A percentile compares a stretch with the other conserved stretches of the same genome.
These are phyloP conservation scores for Menidia menidia DNA, from an alignment of 2,797 vertebrate species.

Conservation along the genomic window DNA sequence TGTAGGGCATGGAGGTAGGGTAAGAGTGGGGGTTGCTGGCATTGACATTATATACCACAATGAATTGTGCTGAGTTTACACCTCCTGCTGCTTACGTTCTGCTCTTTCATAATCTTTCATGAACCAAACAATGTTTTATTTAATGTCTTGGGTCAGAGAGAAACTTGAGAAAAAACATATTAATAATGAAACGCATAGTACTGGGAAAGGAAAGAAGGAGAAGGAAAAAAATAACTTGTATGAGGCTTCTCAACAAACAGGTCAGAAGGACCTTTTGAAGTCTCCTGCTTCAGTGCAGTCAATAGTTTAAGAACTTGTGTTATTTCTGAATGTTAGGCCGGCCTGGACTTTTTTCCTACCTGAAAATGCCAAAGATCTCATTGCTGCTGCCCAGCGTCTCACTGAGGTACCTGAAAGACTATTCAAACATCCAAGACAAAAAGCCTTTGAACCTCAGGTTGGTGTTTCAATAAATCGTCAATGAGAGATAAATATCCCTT, in stretches of 20 bases:
- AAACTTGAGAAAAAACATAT: constrained; percentile 93
- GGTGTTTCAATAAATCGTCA: constrained; percentile 56
- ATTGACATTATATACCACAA: constrained; percentile 96
- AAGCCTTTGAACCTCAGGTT: constrained; percentile 51
- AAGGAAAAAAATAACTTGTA: constrained; percentile 80
- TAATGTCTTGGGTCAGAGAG: constrained; percentile 99
- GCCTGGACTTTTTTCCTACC: constrained; percentile 81
- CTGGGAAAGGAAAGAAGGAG: constrained; percentile 77
- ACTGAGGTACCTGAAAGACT: constrained; percentile 72
- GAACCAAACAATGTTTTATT: constrained; percentile 99
- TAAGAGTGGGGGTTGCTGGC: constrained; percentile 86
- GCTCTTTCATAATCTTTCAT: constrained; percentile 99
- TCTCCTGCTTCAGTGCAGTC: constrained; percentile 85
- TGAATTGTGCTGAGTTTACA: constrained; percentile 93
- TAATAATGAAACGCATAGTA: constrained; percentile 87
- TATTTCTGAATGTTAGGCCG: constrained; percentile 87
- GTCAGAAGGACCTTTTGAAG: constrained; percentile 88
- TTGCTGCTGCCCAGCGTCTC: constrained; percentile 73
- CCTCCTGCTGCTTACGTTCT: constrained; percentile 97
- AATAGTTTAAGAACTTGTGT: constrained; percentile 89
- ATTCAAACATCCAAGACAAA: constrained; percentile 59
- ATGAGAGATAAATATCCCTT: constrained; percentile 55
- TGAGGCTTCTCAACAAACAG: constrained; percentile 87
- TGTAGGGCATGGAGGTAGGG: constrained; percentile 86
- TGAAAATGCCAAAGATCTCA: constrained; percentile 85